phyloP scores from a whole-genome alignment of 2,113 vertebrate species.

The Eclectus roratus region DNA sequence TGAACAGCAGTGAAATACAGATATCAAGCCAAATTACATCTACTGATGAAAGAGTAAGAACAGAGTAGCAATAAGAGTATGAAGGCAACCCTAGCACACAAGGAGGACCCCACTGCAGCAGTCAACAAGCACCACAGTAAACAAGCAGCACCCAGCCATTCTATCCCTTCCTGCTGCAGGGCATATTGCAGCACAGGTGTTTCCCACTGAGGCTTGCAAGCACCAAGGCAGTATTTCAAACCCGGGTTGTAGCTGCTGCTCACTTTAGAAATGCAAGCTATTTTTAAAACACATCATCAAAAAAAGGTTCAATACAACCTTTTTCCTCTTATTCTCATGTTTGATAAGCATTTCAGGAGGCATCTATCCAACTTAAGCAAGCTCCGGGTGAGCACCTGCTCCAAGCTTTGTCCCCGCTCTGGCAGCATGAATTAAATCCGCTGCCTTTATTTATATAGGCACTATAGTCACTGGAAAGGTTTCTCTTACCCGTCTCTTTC shows the following conservation, averaged over 20 bases:
- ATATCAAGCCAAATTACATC: not conserved
- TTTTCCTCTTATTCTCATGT: not conserved
- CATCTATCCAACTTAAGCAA: not conserved
- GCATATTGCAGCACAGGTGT: not conserved
- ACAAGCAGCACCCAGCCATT: not conserved
- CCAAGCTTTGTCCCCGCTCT: not conserved
- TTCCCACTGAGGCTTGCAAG: not conserved
- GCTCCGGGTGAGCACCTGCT: not conserved
- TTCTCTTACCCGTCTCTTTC: not conserved
- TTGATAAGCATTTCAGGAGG: constrained; percentile 36
- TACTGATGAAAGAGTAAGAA: not conserved
- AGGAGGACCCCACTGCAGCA: not conserved
- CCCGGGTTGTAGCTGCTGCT: not conserved
- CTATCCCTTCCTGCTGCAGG: not conserved
- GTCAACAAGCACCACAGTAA: not conserved
- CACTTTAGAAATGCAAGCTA: not conserved
- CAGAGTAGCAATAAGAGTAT: not conserved
- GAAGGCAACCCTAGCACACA: not conserved
- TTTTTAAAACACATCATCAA: constrained; percentile 6
- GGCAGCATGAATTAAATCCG: not conserved
- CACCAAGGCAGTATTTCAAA: constrained; percentile 11
- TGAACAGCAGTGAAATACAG: not conserved
- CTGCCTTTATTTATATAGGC: not conserved
- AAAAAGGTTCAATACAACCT: not conserved
- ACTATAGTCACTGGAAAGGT: not conserved